phyloP scores from a whole-genome alignment of 2,888 invertebrate genomes.

The Pyralis farinalis region DNA sequence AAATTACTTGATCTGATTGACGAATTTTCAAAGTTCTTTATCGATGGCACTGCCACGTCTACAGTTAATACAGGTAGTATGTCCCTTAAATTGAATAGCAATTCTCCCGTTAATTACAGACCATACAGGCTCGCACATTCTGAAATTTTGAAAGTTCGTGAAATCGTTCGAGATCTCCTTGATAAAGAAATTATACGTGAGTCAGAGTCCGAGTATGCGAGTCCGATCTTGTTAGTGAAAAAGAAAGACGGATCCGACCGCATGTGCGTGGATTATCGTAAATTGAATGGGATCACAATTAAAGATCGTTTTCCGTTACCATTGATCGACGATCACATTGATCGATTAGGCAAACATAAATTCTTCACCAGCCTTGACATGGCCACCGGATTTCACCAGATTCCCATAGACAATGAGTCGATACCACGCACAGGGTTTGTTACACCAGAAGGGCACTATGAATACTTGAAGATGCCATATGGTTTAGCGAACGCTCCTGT shows the following conservation, averaged over 20 bases:
- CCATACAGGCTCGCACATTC: too few species aligned
- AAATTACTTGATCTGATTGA: too few species aligned
- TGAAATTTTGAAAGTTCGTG: conserved; percentile 8
- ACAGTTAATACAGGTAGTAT: conserved; percentile 12
- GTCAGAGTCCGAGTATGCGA: conserved; percentile 23
- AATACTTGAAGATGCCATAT: conserved; percentile 20
- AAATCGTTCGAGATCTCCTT: conserved; percentile 6
- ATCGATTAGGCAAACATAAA: too few species aligned
- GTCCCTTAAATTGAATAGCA: conserved; percentile 9
- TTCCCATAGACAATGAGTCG: conserved; percentile 1
- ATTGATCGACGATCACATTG: too few species aligned
- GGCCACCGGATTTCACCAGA: too few species aligned
- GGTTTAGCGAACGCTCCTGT: conserved; percentile 16
- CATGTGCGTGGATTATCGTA: conserved; percentile 4
- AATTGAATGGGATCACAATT: background rate
- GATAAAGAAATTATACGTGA: conserved; percentile 9
- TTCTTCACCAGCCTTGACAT: too few species aligned
- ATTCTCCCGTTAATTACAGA: too few species aligned
- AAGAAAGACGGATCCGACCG: conserved; percentile 14
- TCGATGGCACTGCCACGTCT: conserved; percentile 6
- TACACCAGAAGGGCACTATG: conserved; percentile 15
- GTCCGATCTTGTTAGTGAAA: conserved; percentile 26
- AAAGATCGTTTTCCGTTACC: conserved; percentile 6
- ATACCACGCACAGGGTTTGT: conserved; percentile 13
- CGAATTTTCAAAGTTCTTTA: too few species aligned